Conservation (phyloP, 1,140 invertebrate genomes). For the Ceratosolen fusciceps region DNA sequence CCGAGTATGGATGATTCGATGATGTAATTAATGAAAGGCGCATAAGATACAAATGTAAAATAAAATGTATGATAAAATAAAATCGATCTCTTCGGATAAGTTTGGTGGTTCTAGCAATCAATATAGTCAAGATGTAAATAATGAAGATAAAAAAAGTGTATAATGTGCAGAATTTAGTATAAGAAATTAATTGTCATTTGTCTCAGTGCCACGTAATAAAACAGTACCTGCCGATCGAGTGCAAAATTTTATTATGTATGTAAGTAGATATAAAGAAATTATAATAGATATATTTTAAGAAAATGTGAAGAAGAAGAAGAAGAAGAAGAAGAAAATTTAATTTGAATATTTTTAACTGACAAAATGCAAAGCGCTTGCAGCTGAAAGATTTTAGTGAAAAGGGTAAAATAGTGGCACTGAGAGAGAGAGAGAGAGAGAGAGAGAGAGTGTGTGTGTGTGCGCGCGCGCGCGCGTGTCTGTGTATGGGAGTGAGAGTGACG, state of each 20-base stretch:
- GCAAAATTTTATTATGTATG: conserved; percentile 32
- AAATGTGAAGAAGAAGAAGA: too few species aligned
- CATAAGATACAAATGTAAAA: neutral
- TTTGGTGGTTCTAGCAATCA: conserved; percentile 46
- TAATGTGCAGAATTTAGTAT: conserved; percentile 43
- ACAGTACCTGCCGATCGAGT: conserved; percentile 30
- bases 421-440: too few species aligned
- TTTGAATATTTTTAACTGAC: conserved; percentile 51
- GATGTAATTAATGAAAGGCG: conserved; percentile 25
- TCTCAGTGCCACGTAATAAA: conserved; percentile 43
- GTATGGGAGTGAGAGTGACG: too few species aligned
- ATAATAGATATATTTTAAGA: conserved; percentile 18
- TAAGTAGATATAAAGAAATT: conserved; percentile 24
- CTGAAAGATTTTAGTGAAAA: conserved; percentile 59
- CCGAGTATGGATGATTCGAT: conserved; percentile 22
- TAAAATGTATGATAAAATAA: too few species aligned
- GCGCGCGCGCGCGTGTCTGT: too few species aligned
- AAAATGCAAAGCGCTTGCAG: conserved; percentile 61
- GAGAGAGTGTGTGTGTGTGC: too few species aligned
- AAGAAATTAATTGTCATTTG: conserved; percentile 35
- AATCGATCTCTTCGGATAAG: conserved; percentile 48
- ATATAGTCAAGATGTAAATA: conserved; percentile 14
- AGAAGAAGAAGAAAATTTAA: too few species aligned
- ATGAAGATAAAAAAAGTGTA: conserved; percentile 29
- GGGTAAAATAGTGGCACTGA: conserved; percentile 45